Evolutionary conservation across 2,113 vertebrate species (phyloP), one percentile per base, ranked within the genome.

Genomic region (Notothenia coriiceps): DNA sequence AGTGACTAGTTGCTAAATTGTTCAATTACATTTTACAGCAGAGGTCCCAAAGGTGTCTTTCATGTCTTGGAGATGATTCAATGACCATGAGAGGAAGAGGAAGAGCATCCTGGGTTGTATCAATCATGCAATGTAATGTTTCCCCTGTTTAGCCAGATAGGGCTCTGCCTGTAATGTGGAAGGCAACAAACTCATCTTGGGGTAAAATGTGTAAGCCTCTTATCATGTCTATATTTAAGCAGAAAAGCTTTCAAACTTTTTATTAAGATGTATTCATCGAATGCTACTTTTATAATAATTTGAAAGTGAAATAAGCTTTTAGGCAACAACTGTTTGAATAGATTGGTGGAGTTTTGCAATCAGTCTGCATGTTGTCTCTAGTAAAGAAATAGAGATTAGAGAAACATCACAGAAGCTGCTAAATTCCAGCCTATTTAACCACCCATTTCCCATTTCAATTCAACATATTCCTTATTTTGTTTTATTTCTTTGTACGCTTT

Each of bases 61-160:
- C 40, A 25, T 60, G 49, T 78, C 50, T 60, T 61, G 25, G 54
- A 76, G 77, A 89, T 69, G 35, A 86, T 79, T 89, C 43, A 79
- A 20, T 61, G n/a, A 8, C 10, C 20, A 59, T 40, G n/a, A 35
- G 65, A 40, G 18, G 44, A 70, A 64, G 56, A 75, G 1, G 5
- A 52, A 59, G 59, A 64, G 17, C 47, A 54, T 74, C 33, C 66
- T 69, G 33, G 13, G 44, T 57, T 25, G 49, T 1, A 78, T 51
- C 76, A 83, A 35, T 80, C 54, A 61, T 29, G n/a, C n/a, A 17
- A 59, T 18, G 44, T 5, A 47, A 67, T 52, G 51, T 72, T 68
- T 18, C 11, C 15, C 20, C 40, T 52, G n/a, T 70, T 79, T 0
- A 44, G 2, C 13, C 9, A 14, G 20, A 60, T 20, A 2, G 40